Evolutionary conservation across 2,888 invertebrate genomes (phyloP).

Genomic region (Tetheella fluctuosa): DNA sequence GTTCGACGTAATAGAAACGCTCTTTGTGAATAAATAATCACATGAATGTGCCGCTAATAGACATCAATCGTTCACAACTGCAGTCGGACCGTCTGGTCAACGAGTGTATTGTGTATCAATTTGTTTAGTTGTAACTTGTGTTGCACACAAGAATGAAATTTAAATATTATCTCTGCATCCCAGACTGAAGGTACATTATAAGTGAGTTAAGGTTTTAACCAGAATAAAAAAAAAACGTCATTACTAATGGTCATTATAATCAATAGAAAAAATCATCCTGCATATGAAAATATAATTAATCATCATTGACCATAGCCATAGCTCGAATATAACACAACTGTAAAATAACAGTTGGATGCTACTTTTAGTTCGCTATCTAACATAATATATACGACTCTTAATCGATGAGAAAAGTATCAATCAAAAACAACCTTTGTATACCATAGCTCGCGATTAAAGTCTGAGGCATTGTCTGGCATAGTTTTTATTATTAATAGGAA

Average conservation of each 20-base stretch:
- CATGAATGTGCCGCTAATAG: conserved; percentile 4
- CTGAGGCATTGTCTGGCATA: background rate
- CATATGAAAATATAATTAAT: no score
- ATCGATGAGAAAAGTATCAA: background rate
- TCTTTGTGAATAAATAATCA: background rate
- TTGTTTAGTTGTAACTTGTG: background rate
- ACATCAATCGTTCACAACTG: background rate
- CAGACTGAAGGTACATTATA: no score
- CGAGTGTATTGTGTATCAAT: background rate
- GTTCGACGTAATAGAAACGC: background rate
- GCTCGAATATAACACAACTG: no score
- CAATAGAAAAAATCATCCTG: no score
- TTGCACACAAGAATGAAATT: no score
- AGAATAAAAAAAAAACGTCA: no score
- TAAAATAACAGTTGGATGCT: no score
- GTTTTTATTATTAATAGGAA: background rate
- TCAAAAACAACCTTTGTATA: background rate
- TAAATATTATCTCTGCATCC: no score
- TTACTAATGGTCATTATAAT: no score
- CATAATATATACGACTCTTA: background rate
- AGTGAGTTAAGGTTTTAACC: no score
- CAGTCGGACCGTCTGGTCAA: background rate
- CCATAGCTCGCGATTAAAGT: background rate
- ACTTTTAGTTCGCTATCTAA: no score
- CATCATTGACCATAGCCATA: no score